These are phyloP conservation scores for Sarotherodon lohbergeri DNA, from an alignment of 2,113 vertebrate species.

Conservation along the genomic window DNA sequence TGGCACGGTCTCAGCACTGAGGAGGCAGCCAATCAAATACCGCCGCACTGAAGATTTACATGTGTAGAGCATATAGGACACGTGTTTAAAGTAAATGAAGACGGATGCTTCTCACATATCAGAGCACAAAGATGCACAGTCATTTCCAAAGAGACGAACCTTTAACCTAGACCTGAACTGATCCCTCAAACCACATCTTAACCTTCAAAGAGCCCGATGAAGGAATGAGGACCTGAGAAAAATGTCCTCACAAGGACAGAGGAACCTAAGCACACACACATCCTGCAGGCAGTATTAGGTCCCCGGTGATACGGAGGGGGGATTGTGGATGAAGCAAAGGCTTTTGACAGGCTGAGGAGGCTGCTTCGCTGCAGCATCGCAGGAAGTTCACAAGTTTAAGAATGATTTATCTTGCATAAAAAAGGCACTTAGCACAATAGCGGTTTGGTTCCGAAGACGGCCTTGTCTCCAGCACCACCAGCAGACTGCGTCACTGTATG, in stretches of 20 bases:
- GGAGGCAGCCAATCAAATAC: background rate
- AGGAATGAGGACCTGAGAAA: background rate
- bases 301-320: background rate
- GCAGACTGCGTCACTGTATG: background rate
- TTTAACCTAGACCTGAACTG: background rate
- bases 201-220: background rate
- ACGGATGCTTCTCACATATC: background rate
- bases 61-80: background rate
- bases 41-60: background rate
- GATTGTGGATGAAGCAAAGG: background rate
- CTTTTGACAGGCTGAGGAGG: background rate
- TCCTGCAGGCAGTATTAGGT: conserved; percentile 9
- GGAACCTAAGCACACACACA: background rate
- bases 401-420: background rate
- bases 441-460: background rate
- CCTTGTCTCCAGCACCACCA: background rate
- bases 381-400: background rate
- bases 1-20: background rate
- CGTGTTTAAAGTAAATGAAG: background rate
- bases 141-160: background rate
- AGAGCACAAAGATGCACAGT: background rate
- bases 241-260: background rate
- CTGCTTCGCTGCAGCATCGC: background rate
- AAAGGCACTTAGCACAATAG: background rate
- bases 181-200: background rate